Evolutionary conservation across 2,113 vertebrate species (phyloP).

Genomic region (Zosterops hypoxanthus): DNA sequence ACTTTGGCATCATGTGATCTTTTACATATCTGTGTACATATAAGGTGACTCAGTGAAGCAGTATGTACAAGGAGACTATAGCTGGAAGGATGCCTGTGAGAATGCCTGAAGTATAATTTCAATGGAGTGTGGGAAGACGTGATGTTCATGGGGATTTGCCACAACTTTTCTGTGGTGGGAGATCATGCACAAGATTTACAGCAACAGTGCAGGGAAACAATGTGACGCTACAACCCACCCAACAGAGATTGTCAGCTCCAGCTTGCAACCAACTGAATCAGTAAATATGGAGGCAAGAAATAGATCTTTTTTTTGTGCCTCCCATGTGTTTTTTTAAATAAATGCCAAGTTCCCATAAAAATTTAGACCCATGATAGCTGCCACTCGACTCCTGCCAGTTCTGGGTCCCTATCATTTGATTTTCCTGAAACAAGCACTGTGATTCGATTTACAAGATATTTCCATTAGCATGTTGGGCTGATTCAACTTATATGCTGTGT

Average conservation of each 20-base stretch:
- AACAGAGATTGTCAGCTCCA: not conserved
- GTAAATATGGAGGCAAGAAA: not conserved
- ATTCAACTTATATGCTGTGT: not conserved
- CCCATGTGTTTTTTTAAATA: not conserved
- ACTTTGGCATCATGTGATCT: constrained; percentile 12
- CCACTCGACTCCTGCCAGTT: not conserved
- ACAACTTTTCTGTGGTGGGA: not conserved
- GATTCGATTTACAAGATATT: constrained; percentile 23
- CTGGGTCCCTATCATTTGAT: constrained; percentile 12
- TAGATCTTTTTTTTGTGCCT: not conserved
- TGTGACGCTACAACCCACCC: not conserved
- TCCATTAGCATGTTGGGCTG: not conserved
- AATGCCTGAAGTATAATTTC: not conserved
- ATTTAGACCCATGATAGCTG: not conserved
- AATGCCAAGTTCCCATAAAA: not conserved
- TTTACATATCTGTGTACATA: not conserved
- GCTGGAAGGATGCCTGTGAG: not conserved
- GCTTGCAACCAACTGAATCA: not conserved
- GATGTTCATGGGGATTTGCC: not conserved
- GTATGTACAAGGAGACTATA: not conserved
- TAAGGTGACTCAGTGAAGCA: not conserved
- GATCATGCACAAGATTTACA: not conserved
- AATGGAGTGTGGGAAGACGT: not conserved
- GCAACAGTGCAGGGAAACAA: not conserved
- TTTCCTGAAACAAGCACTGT: constrained; percentile 9